Evolutionary conservation across 2,797 vertebrate genomes (phyloP).

Genomic region (Remorina albescens): DNA sequence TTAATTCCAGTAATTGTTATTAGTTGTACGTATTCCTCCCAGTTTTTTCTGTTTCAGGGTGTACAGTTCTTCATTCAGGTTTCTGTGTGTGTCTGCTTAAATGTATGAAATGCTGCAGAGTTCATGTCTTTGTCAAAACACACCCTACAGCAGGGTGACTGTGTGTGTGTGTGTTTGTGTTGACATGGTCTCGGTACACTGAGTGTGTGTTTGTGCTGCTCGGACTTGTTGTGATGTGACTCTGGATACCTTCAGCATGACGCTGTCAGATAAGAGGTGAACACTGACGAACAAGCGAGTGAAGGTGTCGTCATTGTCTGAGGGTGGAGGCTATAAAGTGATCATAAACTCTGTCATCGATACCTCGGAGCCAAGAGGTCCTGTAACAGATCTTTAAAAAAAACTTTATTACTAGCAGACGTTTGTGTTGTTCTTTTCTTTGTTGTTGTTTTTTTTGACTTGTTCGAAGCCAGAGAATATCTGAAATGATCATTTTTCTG

Average conservation of each 20-base stretch:
- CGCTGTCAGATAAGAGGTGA: slow-evolving; percentile 41
- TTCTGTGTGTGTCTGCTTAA: background rate
- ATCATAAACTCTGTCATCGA: background rate
- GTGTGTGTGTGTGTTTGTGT: slow-evolving; percentile 2
- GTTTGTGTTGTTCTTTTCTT: too few species aligned
- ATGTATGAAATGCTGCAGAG: slow-evolving; percentile 7
- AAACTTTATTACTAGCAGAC: too few species aligned
- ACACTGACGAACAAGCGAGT: background rate
- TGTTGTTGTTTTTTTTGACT: too few species aligned
- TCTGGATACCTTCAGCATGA: slow-evolving; percentile 68
- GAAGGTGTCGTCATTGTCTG: slow-evolving; percentile 10
- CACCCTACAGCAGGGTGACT: slow-evolving; percentile 13
- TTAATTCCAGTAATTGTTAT: too few species aligned
- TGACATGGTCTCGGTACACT: slow-evolving; percentile 23
- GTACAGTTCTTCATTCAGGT: too few species aligned
- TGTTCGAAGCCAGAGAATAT: background rate
- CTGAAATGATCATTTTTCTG: background rate
- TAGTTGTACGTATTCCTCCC: too few species aligned
- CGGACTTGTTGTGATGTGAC: slow-evolving; percentile 66
- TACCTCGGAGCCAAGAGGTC: too few species aligned
- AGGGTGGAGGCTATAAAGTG: too few species aligned
- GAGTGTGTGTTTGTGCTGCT: slow-evolving; percentile 33
- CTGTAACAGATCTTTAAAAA: too few species aligned
- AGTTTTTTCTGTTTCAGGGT: background rate
- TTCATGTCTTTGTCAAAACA: slow-evolving; percentile 37